phyloP scores from a whole-genome alignment of 2,113 vertebrate species.

The human region GRCh38 chr15:66168001-66168500 shows the following conservation, averaged over 20 bases:
- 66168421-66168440: background rate
- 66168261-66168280: background rate
- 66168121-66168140: background rate
- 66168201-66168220: background rate
- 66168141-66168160: background rate
- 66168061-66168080: background rate
- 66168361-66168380: background rate
- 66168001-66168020: background rate
- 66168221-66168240: background rate
- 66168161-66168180: background rate
- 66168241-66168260: background rate
- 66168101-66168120: rapidly evolving
- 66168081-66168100: background rate
- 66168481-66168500: background rate
- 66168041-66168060: background rate
- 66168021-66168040: background rate
- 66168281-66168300: background rate
- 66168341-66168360: background rate
- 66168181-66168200: background rate
- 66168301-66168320: background rate
- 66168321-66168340: background rate
- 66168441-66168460: background rate
- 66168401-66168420: rapidly evolving
- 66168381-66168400: background rate
- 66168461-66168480: background rate